phyloP scores from a whole-genome alignment of 1,140 invertebrate species.

The Brachionus koreanus region DNA sequence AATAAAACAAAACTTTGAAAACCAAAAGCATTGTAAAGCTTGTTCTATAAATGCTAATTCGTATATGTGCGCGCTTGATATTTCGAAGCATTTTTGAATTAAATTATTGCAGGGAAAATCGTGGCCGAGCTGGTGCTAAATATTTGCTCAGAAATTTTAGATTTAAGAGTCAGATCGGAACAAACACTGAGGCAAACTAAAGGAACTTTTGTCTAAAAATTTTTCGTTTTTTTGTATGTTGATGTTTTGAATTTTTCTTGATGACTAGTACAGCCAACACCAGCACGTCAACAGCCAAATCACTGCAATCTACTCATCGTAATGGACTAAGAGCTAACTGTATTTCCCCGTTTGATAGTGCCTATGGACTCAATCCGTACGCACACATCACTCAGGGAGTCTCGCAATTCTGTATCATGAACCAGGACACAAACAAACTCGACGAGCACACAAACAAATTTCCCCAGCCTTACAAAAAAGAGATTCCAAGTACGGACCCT shows the following conservation, averaged over 20 bases:
- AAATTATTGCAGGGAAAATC: neutral
- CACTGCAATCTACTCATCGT: neutral
- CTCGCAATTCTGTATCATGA: neutral
- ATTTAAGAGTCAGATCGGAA: neutral
- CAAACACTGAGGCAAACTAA: neutral
- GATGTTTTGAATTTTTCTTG: constrained; percentile 8
- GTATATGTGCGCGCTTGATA: constrained; percentile 19
- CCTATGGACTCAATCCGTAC: neutral
- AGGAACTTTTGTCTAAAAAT: constrained; percentile 14
- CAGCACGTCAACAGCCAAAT: constrained; percentile 2
- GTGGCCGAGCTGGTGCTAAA: neutral
- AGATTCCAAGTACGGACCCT: neutral
- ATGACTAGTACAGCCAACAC: constrained; percentile 37
- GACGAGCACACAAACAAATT: neutral
- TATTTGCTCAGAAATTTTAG: constrained; percentile 23
- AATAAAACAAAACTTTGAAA: neutral
- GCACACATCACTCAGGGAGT: neutral
- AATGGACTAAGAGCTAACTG: neutral
- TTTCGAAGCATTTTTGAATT: constrained; percentile 3
- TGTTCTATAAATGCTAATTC: neutral
- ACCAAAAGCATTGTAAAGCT: neutral
- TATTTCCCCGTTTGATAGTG: neutral
- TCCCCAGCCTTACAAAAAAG: neutral
- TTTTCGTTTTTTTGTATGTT: constrained; percentile 35
- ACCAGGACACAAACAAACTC: neutral